A percentile compares a stretch with the other conserved stretches of the same genome.
phyloP scores from a whole-genome alignment of 2,113 vertebrate species.

The Mandrillus leucophaeus region DNA sequence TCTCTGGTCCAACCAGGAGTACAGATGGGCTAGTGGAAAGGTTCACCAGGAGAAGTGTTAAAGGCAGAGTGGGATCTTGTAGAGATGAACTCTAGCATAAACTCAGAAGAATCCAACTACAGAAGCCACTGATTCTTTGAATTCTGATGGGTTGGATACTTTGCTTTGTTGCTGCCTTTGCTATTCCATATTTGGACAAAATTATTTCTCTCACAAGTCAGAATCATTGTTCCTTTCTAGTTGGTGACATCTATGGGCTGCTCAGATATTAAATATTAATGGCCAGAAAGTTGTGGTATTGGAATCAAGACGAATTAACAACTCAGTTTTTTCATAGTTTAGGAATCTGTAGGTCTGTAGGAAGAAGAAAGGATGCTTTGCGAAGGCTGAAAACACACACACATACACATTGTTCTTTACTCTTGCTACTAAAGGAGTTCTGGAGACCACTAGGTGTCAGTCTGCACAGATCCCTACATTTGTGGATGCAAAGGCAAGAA shows the following conservation, averaged over 20 bases:
- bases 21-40: neutral
- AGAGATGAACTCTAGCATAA: neutral
- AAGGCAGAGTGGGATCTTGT: neutral
- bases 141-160: neutral
- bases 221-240: neutral
- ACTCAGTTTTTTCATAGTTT: neutral
- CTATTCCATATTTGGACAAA: neutral
- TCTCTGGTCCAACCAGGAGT: neutral
- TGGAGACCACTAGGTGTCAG: conserved; percentile 77
- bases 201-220: neutral
- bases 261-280: conserved; percentile 19
- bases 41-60: neutral
- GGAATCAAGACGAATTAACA: neutral
- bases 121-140: neutral
- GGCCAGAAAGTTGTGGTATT: neutral
- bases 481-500: neutral
- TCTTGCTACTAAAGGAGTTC: neutral
- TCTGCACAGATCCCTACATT: conserved; percentile 60
- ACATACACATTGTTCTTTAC: neutral
- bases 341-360: neutral
- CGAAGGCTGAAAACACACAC: neutral
- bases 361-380: neutral
- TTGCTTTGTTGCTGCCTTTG: neutral
- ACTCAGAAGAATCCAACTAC: neutral
- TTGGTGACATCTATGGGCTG: neutral